Base-by-base conservation (phyloP, 2,888 invertebrate genomes). In the Synanthedon tipuliformis region DNA sequence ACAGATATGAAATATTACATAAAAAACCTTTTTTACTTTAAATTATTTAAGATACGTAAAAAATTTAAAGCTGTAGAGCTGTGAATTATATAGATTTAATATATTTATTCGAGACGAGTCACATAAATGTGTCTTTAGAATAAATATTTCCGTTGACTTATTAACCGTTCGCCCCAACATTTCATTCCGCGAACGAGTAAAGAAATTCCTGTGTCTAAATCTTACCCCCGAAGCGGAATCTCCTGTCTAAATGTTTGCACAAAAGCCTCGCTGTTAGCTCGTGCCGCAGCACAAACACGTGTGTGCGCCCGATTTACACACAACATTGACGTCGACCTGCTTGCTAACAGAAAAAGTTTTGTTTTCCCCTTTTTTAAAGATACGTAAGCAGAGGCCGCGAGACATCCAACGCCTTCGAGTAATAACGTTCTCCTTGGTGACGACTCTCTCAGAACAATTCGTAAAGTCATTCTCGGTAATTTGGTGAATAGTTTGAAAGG, bases 241-340 rank as follows among this genome's bases (percentile, higher is more conserved):
- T 64, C 61, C 63, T 68, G 71, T 73, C 68, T 71, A 71, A 70
- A 69, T 73, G 71, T 73, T 73, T 61, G 73, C 60, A 64, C 64
- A 69, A 69, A 68, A 61, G 64, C 68, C 61, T 54, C 58, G 59
- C 55, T 66, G 67, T 69, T 68, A 59, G 67, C 66, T 61, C 61
- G 59, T 58, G 60, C 64, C 62, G 59, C 61, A 49, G 49, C 49
- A 59, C 50, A 59, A 53, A 62, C 66, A 57, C 51, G 54, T 52
- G 54, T 53, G 53, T 40, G 55, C 56, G 50, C 50, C 34, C 57
- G 53, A 55, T 58, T 55, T 53, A 48, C 55, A 53, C 63, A 61
- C 60, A 64, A 65, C 65, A 71, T 69, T 66, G 70, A 66, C 66
- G 66, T 59, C 55, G 54, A 53, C 41, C 54, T 51, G 52, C 41